A percentile compares a stretch with the other conserved stretches of the same genome.
Evolutionary conservation across 2,113 vertebrate genomes (phyloP).

Genomic region (Picathartes gymnocephalus): DNA sequence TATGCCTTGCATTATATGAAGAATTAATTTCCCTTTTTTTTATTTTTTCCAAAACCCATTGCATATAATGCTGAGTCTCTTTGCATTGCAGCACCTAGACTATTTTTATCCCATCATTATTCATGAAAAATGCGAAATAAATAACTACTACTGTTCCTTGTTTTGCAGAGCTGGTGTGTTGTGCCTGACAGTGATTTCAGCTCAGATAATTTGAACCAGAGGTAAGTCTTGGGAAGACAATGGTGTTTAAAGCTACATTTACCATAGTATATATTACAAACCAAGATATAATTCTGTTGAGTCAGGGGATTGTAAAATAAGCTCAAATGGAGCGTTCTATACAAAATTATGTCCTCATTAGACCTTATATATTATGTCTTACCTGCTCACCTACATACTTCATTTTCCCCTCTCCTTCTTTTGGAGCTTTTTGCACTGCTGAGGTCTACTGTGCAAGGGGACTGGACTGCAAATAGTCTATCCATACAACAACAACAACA

Average conservation of each 20-base stretch:
- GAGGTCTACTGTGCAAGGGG: neutral
- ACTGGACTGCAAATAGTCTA: neutral
- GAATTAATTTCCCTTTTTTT: neutral
- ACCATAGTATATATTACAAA: neutral
- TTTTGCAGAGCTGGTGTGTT: neutral
- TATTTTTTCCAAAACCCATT: rapidly evolving
- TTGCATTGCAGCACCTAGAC: neutral
- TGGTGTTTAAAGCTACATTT: neutral
- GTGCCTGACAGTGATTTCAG: neutral
- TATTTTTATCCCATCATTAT: neutral
- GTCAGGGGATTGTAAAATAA: neutral
- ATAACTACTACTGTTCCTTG: neutral
- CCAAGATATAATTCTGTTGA: neutral
- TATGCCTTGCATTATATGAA: neutral
- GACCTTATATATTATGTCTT: neutral
- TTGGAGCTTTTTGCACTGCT: neutral
- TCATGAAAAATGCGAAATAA: neutral
- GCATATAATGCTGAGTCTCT: neutral
- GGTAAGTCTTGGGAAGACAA: neutral
- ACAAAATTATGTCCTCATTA: neutral
- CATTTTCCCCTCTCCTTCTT: neutral
- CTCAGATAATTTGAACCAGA: neutral
- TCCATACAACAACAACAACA: too few relatives aligned
- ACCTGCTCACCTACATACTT: neutral
- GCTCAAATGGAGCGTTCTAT: neutral